Evolutionary conservation across 1,140 invertebrate species (phyloP), one percentile per base, ranked within the genome.

Genomic region (Aleiodes sp.): DNA sequence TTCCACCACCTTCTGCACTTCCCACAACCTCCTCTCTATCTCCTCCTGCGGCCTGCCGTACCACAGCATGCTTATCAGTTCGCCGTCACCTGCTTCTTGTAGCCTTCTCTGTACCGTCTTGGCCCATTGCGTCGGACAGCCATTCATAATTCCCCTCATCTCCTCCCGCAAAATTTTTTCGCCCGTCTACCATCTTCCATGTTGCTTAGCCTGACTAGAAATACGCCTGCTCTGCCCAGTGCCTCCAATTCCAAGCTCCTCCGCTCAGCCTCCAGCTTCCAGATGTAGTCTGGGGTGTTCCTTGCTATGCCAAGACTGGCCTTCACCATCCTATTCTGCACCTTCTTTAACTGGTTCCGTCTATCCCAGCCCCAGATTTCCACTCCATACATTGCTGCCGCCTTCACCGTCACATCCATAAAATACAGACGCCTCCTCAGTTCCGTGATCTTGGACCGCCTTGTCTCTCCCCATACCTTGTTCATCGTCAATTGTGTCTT

Each of bases 401-500:
- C 16, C 35, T 7, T 33, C 2, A 35, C 64, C 2, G 52, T 33
- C 6, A 43, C 10, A 10, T 65, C 24, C 43, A 65, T 52, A 2
- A 65, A 31, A 10, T 57, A 66, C 8, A 37, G 1, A 4, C 31
- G 4, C 6, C 52, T 24, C 4, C 3, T 4, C 14, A 57, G 0
- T 1, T 57, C 26, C 8, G 19, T 8, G 8, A 28, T 35, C 31
- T 24, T 6, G 4, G 31, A 6, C 14, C 29, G 35, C 3, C 33
- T 57, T 12, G 19, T 7, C 8, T 33, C 16, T 21, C 61, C 21
- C 6, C 35, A 26, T 2, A 24, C 8, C 8, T 4, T 43, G 7
- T 64, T 21, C n/a, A n/a, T n/a, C n/a, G n/a, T 43, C 28, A 37
- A 2, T 46, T 64, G 37, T n/a, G 60, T 24, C 4, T 39, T 62